These are phyloP conservation scores for Ganaspis sp. DNA, from an alignment of 1,140 invertebrate genomes.

Conservation along the genomic window DNA sequence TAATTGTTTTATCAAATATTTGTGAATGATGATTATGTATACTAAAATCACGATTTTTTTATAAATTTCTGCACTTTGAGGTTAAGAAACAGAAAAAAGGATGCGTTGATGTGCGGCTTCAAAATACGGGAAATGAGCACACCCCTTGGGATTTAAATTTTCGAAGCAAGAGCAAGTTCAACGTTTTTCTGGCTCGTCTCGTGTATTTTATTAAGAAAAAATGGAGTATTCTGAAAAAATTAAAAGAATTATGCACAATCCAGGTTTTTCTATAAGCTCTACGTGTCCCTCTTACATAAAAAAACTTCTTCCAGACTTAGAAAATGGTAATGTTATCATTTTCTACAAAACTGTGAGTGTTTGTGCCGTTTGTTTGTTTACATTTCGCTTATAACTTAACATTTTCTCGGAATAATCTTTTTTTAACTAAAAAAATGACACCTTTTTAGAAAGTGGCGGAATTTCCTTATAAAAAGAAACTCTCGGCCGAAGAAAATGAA, in stretches of 20 bases:
- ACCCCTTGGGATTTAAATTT: neutral
- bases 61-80: too few species aligned
- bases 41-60: too few species aligned
- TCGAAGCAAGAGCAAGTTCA: neutral
- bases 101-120: too few species aligned
- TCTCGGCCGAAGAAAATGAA: neutral
- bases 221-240: neutral
- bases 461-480: neutral
- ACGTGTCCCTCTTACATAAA: conserved; percentile 39
- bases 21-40: too few species aligned
- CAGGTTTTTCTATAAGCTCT: neutral
- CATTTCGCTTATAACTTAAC: neutral
- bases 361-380: neutral
- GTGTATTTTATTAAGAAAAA: neutral
- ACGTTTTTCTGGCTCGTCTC: neutral
- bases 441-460: neutral
- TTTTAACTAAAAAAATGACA: too few species aligned
- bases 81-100: too few species aligned
- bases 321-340: conserved; percentile 28
- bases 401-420: too few species aligned
- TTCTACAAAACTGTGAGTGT: conserved; percentile 41
- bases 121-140: too few species aligned
- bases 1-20: too few species aligned
- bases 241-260: conserved; percentile 5
- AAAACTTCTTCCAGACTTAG: conserved; percentile 36